phyloP scores from a whole-genome alignment of 2,797 vertebrate genomes.

The Arctocebus calabarensis region DNA sequence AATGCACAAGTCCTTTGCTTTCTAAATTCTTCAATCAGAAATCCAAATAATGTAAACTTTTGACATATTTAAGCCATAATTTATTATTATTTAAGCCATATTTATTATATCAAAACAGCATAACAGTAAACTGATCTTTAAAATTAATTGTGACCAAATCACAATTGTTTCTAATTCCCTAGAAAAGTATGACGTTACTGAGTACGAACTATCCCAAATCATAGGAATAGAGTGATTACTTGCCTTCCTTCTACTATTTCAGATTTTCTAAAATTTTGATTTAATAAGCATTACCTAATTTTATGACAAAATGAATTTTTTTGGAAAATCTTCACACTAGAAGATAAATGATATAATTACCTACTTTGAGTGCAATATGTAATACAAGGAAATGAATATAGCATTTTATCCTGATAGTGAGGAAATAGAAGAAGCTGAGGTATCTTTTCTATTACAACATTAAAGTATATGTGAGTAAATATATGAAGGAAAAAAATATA shows the following conservation, averaged over 20 bases:
- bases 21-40: conserved; percentile 21
- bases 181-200: background rate
- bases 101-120: conserved; percentile 51
- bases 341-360: background rate
- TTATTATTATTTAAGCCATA: conserved; percentile 19
- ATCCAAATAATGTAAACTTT: conserved; percentile 41
- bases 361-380: background rate
- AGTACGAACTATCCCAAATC: background rate
- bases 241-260: background rate
- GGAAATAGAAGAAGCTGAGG: background rate
- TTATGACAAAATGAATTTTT: conserved; percentile 3
- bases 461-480: background rate
- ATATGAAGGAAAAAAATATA: background rate
- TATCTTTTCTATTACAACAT: background rate
- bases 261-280: background rate
- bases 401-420: background rate
- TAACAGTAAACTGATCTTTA: background rate
- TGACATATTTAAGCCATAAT: conserved; percentile 8
- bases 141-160: background rate
- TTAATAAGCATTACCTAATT: background rate
- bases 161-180: background rate
- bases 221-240: background rate
- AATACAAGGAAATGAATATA: background rate
- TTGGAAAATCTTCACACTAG: background rate
- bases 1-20: conserved; percentile 10